Evolutionary conservation across 2,888 invertebrate species (phyloP), one percentile per base, ranked within the genome.

Genomic region (Odontomyia ornata): DNA sequence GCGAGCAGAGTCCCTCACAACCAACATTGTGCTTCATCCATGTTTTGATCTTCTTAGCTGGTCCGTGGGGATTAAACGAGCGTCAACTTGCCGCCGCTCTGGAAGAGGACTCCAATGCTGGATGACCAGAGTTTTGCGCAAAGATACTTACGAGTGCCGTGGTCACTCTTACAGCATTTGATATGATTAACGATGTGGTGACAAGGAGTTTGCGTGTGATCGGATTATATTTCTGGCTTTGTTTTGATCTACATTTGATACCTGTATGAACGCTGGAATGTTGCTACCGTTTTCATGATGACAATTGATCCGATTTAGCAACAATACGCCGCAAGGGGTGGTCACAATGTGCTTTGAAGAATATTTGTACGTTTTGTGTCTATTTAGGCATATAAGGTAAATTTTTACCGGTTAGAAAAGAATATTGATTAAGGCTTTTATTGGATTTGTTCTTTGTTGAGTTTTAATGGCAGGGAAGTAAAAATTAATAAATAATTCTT

Each of bases 171-270:
- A 43, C 23, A 60, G 64, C 71, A 57, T 65, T 76, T 76, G 78
- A 78, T 75, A 78, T 76, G 78, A 75, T 73, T 78, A 76, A 78
- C 76, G 76, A 78, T 69, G 78, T 78, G 78, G 78, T 73, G 78
- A 78, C 78, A 78, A 78, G 78, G 67, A 78, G 78, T 78, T 78
- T 76, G 78, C 78, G 73, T 76, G 78, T 78, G 78, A 78, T 78
- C 78, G 76, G 78, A 76, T 78, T 78, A 78, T 25, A 36, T 64
- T 21, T 43, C 62, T 13, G 64, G 46, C 27, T 75, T 64, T 62
- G 57, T 36, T 73, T 52, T 60, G 57, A 57, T 73, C 57, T 43
- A 73, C 36, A 71, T 71, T 69, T 30, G 72, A 72, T 72, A 72
- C 56, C 72, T 28, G 72, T 28, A 72, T 15, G 72, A 73, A 73